Base-by-base conservation (phyloP, 1,140 invertebrate species). In the Drosophila kurseongensis region DNA sequence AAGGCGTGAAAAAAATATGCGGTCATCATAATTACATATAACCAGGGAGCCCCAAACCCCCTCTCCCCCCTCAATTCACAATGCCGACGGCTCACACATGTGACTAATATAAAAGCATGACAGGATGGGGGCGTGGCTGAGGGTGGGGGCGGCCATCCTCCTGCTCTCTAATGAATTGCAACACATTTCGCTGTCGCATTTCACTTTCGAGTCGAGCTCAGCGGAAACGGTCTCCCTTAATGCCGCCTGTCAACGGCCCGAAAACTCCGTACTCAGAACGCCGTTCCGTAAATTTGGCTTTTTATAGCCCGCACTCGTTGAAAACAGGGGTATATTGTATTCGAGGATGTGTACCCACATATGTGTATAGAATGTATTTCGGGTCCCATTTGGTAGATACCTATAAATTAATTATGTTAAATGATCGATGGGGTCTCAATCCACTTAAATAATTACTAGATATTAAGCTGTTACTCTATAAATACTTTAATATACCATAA, bases 141-240 rank as follows among this genome's bases (percentile, higher is more conserved):
- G 7, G 45, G n/a, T 16, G 47, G 47, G 8, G 2, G 12, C 2
- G 47, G 35, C 48, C 35, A 35, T 40, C 63, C 51, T 36, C 42
- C 59, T 32, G 29, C 65, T 86, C 82, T 86, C 78, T 85, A 86
- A 86, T 81, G 82, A 86, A 86, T 86, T 86, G 84, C 62, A 84
- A 72, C 78, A 68, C 75, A 81, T 63, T 81, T 62, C 51, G 59
- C 73, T 84, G 81, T 83, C 80, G 76, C 61, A 75, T 35, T 81
- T 77, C 74, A 48, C 73, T 76, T 76, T 76, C 51, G 55, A 66
- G 72, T 67, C 61, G 73, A 57, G 73, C 73, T 75, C 72, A 67
- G 52, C 73, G 73, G 73, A 76, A 76, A 76, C 73, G 41, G 65
- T 36, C 54, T 54, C 50, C 73, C 73, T 47, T 75, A 75, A 68